phyloP scores from a whole-genome alignment of 2,797 vertebrate species.

The Chiroxiphia lanceolata region DNA sequence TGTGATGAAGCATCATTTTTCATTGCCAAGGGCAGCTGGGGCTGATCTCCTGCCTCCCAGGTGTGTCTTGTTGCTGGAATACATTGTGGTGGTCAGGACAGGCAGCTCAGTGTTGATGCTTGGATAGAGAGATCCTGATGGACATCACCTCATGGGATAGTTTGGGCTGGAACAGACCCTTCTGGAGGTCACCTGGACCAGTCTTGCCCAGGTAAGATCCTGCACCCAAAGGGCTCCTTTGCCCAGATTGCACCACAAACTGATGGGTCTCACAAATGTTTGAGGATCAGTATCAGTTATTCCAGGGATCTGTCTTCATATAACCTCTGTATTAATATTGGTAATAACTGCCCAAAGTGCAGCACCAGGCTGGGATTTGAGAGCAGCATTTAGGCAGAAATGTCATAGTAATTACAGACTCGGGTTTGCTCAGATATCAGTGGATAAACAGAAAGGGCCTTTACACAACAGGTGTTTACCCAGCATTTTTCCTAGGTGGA shows the following conservation, averaged over 20 bases:
- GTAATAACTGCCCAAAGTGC: fast-evolving
- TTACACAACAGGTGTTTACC: not conserved
- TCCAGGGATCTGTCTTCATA: fast-evolving
- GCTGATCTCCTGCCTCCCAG: not conserved
- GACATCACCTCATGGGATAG: fast-evolving
- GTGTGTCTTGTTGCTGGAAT: not conserved
- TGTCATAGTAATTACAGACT: not conserved
- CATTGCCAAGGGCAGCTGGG: not conserved
- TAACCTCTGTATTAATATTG: not conserved
- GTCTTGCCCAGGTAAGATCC: not conserved
- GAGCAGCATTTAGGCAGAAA: not conserved
- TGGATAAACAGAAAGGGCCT: not conserved
- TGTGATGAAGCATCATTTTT: not conserved
- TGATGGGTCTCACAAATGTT: not conserved
- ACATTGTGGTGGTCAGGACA: not conserved
- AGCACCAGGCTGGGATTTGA: not conserved
- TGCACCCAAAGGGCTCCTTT: not conserved
- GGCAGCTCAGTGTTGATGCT: not conserved
- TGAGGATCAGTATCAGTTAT: not conserved
- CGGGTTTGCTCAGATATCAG: not conserved
- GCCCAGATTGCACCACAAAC: not conserved
- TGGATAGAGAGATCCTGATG: not conserved
- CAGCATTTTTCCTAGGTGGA: not conserved
- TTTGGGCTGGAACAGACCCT: fast-evolving
- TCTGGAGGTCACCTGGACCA: not conserved